Percentiles rank a stretch among this genome's conserved stretches.
Evolutionary conservation across 2,113 vertebrate species (phyloP).

Genomic region (Scatophagus argus): DNA sequence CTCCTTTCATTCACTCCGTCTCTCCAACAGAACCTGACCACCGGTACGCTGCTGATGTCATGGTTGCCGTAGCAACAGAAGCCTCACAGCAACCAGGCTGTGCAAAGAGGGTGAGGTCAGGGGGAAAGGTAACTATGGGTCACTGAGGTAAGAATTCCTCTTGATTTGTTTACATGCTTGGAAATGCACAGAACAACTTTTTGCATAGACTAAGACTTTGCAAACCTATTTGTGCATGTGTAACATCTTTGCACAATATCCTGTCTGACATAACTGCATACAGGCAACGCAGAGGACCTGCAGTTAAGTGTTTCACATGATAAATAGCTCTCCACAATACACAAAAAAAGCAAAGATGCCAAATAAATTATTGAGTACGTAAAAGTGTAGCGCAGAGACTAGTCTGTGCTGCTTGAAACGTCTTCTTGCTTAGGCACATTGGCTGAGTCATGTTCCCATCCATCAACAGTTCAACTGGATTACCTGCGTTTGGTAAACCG

Average conservation of each 20-base stretch:
- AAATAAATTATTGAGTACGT: constrained; percentile 5
- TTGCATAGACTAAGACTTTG: background rate
- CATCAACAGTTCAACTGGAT: constrained; percentile 29
- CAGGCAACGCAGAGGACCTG: background rate
- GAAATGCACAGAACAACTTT: background rate
- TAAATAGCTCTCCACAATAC: background rate
- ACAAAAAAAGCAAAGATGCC: background rate
- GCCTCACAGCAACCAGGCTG: constrained; percentile 69
- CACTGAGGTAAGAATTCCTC: constrained; percentile 51
- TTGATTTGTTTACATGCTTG: constrained; percentile 17
- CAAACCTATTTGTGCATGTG: background rate
- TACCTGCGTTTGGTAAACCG: constrained; percentile 28
- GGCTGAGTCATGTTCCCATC: constrained; percentile 43
- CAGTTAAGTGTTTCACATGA: background rate
- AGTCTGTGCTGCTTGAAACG: constrained; percentile 15
- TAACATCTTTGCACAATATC: background rate
- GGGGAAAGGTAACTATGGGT: constrained; percentile 76
- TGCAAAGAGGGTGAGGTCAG: constrained; percentile 67
- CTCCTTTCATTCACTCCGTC: constrained; percentile 70
- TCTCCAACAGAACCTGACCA: constrained; percentile 75
- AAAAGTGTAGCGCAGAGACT: background rate
- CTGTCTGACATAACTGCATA: background rate
- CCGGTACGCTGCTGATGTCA: constrained; percentile 83
- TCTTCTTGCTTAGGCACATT: constrained; percentile 33
- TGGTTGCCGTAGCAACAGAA: constrained; percentile 83